phyloP scores from a whole-genome alignment of 2,113 vertebrate species.

The Vimba vimba region DNA sequence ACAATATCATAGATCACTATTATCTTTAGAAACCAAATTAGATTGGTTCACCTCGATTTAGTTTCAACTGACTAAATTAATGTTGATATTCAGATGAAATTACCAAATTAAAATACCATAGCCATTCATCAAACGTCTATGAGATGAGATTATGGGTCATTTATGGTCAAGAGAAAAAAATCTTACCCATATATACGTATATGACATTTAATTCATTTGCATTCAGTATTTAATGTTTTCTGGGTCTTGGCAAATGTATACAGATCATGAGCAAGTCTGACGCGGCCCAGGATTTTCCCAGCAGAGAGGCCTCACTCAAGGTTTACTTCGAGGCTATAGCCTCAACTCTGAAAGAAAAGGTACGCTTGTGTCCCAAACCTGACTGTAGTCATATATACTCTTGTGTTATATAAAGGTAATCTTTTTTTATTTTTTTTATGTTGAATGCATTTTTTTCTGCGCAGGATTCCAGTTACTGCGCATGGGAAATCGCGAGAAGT shows the following conservation, averaged over 20 bases:
- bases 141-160: too few relatives aligned
- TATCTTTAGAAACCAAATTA: too few relatives aligned
- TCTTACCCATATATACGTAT: not conserved
- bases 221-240: not conserved
- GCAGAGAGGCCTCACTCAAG: constrained; percentile 31
- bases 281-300: not conserved
- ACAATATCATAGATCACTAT: too few relatives aligned
- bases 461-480: constrained; percentile 50
- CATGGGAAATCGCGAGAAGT: constrained; percentile 50
- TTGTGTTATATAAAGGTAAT: not conserved
- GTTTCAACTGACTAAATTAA: too few relatives aligned
- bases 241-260: not conserved
- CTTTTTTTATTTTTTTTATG: not conserved
- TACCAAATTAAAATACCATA: too few relatives aligned
- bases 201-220: not conserved
- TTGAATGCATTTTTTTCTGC: not conserved
- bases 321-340: constrained; percentile 41
- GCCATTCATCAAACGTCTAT: too few relatives aligned
- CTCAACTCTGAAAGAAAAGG: constrained; percentile 50
- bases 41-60: too few relatives aligned
- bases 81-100: too few relatives aligned
- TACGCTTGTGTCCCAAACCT: not conserved
- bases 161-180: too few relatives aligned
- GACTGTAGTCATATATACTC: not conserved
- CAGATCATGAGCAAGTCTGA: constrained; percentile 45